These are phyloP conservation scores for Cryptomyrus ogoouensis DNA, from an alignment of 2,113 vertebrate genomes.

Conservation along the genomic window DNA sequence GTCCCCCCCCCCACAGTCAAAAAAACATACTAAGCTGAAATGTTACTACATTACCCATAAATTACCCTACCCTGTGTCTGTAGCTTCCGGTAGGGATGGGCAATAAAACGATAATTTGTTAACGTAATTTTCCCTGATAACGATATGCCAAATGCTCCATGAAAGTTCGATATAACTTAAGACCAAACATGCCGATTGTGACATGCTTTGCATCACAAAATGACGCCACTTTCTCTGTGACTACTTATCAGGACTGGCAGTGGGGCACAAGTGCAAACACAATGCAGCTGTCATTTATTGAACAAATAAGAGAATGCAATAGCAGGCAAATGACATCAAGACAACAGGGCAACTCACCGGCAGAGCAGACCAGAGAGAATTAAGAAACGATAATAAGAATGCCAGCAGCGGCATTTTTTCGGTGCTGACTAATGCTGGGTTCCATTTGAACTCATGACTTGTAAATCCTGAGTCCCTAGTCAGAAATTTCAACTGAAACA, in stretches of 20 bases:
- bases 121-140: background rate
- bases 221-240: background rate
- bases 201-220: background rate
- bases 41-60: background rate
- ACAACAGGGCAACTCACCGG: background rate
- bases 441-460: too few relatives aligned
- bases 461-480: too few relatives aligned
- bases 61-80: background rate
- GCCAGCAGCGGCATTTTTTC: too few relatives aligned
- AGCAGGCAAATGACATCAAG: background rate
- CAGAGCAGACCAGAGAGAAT: background rate
- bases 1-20: background rate
- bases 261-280: background rate
- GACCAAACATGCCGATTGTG: background rate
- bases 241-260: background rate
- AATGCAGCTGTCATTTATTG: background rate
- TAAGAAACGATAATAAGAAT: too few relatives aligned
- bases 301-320: background rate
- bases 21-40: background rate
- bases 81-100: background rate
- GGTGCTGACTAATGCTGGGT: too few relatives aligned
- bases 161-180: background rate
- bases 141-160: background rate
- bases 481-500: too few relatives aligned
- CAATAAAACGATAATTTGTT: background rate